These are phyloP conservation scores for Zingel zingel DNA, from an alignment of 2,113 vertebrate species.

Conservation along the genomic window DNA sequence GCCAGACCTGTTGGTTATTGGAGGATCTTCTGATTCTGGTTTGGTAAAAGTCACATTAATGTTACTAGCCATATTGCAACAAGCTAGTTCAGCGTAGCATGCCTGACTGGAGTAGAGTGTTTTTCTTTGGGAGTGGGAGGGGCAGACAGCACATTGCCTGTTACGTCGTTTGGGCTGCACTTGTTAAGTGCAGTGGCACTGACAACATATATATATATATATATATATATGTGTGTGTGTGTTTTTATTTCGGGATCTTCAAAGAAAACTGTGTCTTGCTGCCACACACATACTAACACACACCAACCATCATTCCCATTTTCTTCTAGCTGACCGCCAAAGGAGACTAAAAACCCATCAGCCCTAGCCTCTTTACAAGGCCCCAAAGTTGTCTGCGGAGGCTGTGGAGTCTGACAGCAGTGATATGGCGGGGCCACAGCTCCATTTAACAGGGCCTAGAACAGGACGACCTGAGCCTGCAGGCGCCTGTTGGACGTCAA, in stretches of 20 bases:
- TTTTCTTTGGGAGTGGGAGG: too few relatives aligned
- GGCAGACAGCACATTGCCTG: too few relatives aligned
- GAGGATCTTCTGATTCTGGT: too few relatives aligned
- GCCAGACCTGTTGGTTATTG: too few relatives aligned
- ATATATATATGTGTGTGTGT: not conserved
- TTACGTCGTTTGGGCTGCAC: too few relatives aligned
- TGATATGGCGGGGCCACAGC: slow-evolving; percentile 36
- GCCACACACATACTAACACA: not conserved
- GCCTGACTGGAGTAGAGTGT: too few relatives aligned
- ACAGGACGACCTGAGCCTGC: slow-evolving; percentile 48
- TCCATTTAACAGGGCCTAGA: slow-evolving; percentile 59
- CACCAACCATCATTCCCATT: slow-evolving; percentile 49
- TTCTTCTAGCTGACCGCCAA: slow-evolving; percentile 36
- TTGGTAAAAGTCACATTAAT: too few relatives aligned
- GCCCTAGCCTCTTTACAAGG: slow-evolving; percentile 50
- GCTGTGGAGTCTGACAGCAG: slow-evolving; percentile 55
- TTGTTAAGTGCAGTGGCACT: too few relatives aligned
- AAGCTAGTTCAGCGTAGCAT: too few relatives aligned
- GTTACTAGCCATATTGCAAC: too few relatives aligned
- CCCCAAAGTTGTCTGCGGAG: slow-evolving; percentile 38
- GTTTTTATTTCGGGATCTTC: slow-evolving; percentile 7
- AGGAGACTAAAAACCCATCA: slow-evolving; percentile 55
- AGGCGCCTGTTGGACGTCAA: slow-evolving; percentile 33
- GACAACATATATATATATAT: too few relatives aligned
- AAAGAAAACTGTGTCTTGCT: slow-evolving; percentile 8